Percentiles rank a stretch among this genome's conserved stretches.
phyloP scores from a whole-genome alignment of 2,797 vertebrate species.

The Enteromius viviparus region DNA sequence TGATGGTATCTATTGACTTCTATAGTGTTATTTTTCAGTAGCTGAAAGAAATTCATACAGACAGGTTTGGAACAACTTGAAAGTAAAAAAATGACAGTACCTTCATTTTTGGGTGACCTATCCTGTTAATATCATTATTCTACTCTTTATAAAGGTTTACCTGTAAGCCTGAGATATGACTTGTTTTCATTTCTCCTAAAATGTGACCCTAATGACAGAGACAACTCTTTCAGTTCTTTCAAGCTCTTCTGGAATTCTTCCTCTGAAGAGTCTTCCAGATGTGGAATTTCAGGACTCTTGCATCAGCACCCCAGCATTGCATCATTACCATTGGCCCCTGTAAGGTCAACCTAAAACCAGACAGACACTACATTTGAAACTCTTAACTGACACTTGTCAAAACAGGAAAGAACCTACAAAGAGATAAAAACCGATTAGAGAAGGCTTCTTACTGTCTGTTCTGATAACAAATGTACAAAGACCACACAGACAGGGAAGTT shows the following conservation, averaged over 20 bases:
- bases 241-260: constrained; percentile 27
- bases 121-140: neutral
- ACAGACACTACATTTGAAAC: constrained; percentile 17
- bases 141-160: neutral
- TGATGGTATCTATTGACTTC: neutral
- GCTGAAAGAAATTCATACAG: neutral
- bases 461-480: constrained; percentile 16
- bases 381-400: constrained; percentile 30
- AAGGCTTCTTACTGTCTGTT: constrained; percentile 32
- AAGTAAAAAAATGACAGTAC: neutral
- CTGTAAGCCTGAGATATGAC: constrained; percentile 4
- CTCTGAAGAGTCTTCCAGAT: constrained; percentile 52
- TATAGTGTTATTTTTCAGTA: neutral
- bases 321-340: constrained; percentile 42
- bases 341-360: constrained; percentile 15
- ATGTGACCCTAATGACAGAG: constrained; percentile 9
- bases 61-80: neutral
- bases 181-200: constrained; percentile 9
- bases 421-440: constrained; percentile 31
- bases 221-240: constrained; percentile 1
- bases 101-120: neutral
- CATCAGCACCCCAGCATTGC: constrained; percentile 59
- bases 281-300: constrained; percentile 59
- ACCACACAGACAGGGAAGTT: constrained; percentile 6
- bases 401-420: constrained; percentile 25